These are phyloP conservation scores for Drosophila erecta DNA, from an alignment of 1,140 invertebrate genomes.

Conservation along the genomic window DNA sequence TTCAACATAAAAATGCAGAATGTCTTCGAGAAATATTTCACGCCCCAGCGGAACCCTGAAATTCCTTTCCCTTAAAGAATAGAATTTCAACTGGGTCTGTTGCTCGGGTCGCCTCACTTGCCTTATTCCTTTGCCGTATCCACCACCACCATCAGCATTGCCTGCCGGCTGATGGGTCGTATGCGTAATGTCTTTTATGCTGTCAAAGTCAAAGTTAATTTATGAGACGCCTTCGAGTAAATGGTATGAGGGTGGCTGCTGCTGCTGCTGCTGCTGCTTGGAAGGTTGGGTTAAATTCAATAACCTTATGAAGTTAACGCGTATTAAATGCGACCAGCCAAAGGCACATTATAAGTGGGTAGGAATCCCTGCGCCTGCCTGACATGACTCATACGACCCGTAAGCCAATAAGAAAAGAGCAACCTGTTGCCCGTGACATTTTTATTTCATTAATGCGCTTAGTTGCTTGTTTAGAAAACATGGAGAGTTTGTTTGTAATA, in stretches of 20 bases:
- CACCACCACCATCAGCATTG: not conserved
- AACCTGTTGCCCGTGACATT: slow-evolving; percentile 55
- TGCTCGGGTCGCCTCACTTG: not conserved
- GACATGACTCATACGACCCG: slow-evolving; percentile 34
- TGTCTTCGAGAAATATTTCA: slow-evolving; percentile 18
- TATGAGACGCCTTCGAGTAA: slow-evolving; percentile 39
- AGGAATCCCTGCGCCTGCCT: slow-evolving; percentile 5
- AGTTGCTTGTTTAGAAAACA: not conserved
- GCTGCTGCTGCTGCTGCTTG: not conserved
- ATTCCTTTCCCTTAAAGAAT: slow-evolving; percentile 11
- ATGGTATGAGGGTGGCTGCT: slow-evolving; percentile 10
- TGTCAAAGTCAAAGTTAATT: slow-evolving; percentile 76
- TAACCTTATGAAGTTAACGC: slow-evolving; percentile 74
- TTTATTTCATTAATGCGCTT: slow-evolving; percentile 30
- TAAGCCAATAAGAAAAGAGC: slow-evolving; percentile 18
- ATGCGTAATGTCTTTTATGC: slow-evolving; percentile 75
- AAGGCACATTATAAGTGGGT: slow-evolving; percentile 17
- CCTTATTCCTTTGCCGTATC: too few relatives aligned
- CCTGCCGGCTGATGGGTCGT: slow-evolving; percentile 41
- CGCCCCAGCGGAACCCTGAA: slow-evolving; percentile 7
- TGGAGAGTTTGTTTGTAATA: not conserved
- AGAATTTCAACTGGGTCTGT: slow-evolving; percentile 28
- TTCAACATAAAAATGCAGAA: not conserved
- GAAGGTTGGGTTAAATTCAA: slow-evolving; percentile 56
- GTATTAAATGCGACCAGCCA: slow-evolving; percentile 59